These are phyloP conservation scores for Macquaria ambigua DNA, from an alignment of 2,113 vertebrate species.

Conservation along the genomic window DNA sequence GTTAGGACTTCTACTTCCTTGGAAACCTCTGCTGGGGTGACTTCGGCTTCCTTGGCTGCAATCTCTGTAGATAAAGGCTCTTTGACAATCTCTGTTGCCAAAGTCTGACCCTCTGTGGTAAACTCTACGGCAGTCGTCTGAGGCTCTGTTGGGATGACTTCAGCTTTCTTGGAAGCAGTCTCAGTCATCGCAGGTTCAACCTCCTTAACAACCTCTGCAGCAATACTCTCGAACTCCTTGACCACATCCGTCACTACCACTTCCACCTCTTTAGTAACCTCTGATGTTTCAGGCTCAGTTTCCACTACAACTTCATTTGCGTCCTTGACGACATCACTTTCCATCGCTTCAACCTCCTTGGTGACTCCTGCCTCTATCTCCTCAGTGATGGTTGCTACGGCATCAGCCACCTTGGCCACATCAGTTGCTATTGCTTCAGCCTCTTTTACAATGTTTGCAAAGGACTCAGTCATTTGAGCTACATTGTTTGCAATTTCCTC, in stretches of 20 bases:
- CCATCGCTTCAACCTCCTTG: constrained; percentile 1
- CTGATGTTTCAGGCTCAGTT: background rate
- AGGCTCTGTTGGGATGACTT: constrained; percentile 6
- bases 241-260: background rate
- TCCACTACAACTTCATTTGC: background rate
- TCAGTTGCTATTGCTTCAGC: constrained; percentile 35
- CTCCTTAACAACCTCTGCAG: constrained; percentile 7
- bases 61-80: background rate
- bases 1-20: background rate
- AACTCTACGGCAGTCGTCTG: background rate
- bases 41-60: background rate
- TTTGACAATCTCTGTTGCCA: background rate
- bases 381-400: constrained; percentile 10
- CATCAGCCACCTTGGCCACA: constrained; percentile 35
- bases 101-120: background rate
- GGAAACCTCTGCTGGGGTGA: background rate
- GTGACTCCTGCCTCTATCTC: constrained; percentile 16
- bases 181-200: background rate
- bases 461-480: constrained; percentile 13
- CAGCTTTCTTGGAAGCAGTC: background rate
- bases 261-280: constrained; percentile 7
- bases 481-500: constrained; percentile 20
- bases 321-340: background rate
- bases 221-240: background rate
- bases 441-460: constrained; percentile 30